These are phyloP conservation scores for Desmophyllum pertusum DNA, from an alignment of 92 coral and sea anemone species.

Conservation along the genomic window DNA sequence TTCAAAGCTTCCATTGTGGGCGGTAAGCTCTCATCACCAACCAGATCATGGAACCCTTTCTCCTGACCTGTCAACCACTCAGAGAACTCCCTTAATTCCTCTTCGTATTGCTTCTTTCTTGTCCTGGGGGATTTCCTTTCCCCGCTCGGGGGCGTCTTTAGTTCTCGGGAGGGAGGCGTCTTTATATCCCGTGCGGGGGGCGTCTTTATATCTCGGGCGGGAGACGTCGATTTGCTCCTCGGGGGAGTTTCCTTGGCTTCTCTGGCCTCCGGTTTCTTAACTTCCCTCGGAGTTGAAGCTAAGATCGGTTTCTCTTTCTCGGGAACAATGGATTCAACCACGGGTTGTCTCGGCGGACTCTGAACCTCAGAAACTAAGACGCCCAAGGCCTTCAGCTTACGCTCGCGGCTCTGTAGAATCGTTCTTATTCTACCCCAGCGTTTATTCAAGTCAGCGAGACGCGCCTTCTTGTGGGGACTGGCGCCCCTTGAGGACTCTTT, in stretches of 20 bases:
- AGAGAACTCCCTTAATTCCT: slow-evolving; percentile 85
- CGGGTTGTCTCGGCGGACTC: slow-evolving; percentile 29
- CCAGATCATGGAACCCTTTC: slow-evolving; percentile 78
- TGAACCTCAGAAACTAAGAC: slow-evolving; percentile 35
- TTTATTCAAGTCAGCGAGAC: slow-evolving; percentile 68
- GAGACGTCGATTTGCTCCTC: slow-evolving; percentile 46
- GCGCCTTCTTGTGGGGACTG: slow-evolving; percentile 76
- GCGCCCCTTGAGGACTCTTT: slow-evolving; percentile 64
- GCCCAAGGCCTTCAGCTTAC: slow-evolving; percentile 73
- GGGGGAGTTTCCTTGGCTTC: slow-evolving; percentile 42
- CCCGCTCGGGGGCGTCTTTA: slow-evolving; percentile 52
- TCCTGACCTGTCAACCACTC: slow-evolving; percentile 92
- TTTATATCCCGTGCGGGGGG: too few species aligned
- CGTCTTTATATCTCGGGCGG: slow-evolving; percentile 46
- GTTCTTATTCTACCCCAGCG: slow-evolving; percentile 82
- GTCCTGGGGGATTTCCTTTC: slow-evolving; percentile 81
- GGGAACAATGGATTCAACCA: slow-evolving; percentile 44
- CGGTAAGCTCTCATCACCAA: slow-evolving; percentile 74
- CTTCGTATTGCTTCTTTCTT: slow-evolving; percentile 76
- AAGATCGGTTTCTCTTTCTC: slow-evolving; percentile 39
- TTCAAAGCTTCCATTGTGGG: slow-evolving; percentile 78
- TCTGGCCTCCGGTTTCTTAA: slow-evolving; percentile 39
- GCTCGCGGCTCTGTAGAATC: slow-evolving; percentile 68
- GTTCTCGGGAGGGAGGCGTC: slow-evolving; percentile 47
- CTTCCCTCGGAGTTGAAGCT: slow-evolving; percentile 51